Conservation (phyloP, 1,140 invertebrate genomes). For the Drosophila asahinai region DNA sequence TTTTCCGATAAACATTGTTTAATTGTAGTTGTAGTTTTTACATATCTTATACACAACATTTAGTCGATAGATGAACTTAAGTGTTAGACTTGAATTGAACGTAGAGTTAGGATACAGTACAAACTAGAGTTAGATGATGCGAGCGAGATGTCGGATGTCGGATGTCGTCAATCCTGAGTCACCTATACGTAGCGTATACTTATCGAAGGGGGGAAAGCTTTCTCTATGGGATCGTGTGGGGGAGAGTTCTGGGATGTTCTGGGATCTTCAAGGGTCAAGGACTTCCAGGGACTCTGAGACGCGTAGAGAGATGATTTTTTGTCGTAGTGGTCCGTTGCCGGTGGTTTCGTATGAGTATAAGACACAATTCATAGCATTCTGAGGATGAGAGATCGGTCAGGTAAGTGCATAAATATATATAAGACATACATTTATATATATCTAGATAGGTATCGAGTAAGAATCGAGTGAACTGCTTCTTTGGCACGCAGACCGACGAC, state of each 20-base stretch:
- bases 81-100: slow-evolving; percentile 46
- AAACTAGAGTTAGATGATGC: slow-evolving; percentile 45
- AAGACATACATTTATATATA: background rate
- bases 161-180: slow-evolving; percentile 31
- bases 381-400: slow-evolving; percentile 45
- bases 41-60: slow-evolving; percentile 55
- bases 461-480: slow-evolving; percentile 25
- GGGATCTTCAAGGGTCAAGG: background rate
- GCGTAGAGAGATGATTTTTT: slow-evolving; percentile 4
- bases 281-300: background rate
- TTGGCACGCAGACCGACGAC: slow-evolving; percentile 48
- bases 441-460: slow-evolving; percentile 21
- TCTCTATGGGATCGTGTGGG: background rate
- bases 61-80: slow-evolving; percentile 50
- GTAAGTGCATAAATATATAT: slow-evolving; percentile 25
- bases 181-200: slow-evolving; percentile 29
- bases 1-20: slow-evolving; percentile 44
- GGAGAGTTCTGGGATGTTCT: background rate
- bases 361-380: slow-evolving; percentile 55
- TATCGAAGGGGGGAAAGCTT: slow-evolving; percentile 3
- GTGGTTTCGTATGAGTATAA: slow-evolving; percentile 60
- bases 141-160: slow-evolving; percentile 13
- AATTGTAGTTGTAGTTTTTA: slow-evolving; percentile 45
- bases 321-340: slow-evolving; percentile 53
- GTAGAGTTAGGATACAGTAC: slow-evolving; percentile 53